Base-by-base conservation (phyloP, 2,797 vertebrate species). In the Pelobates cultripes region DNA sequence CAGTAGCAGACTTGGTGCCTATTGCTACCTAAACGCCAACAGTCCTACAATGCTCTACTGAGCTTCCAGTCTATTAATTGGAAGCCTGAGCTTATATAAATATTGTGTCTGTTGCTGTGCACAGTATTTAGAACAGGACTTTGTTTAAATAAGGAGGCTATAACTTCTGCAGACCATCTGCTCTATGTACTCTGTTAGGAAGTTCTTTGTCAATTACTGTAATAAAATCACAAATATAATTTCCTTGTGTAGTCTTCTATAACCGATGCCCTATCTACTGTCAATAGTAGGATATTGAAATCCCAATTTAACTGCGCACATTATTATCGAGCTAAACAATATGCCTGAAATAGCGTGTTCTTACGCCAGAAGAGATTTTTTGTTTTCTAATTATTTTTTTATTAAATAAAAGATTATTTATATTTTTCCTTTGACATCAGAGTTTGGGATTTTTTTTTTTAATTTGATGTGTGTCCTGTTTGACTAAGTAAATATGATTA, bases 231-330 rank as follows among this genome's bases (percentile, higher is more conserved):
- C 87, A 90, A 90, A 92, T 90, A 91, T 95, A 83, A 96, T 96
- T 97, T 97, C 96, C 96, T 96, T 90, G 89, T 89, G 86, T 91
- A 85, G 79, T 81, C 80, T 83, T 85, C 80, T 87, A 78, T 85
- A 12, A 85, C 84, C 88, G 82, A 87, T 85, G 85, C 88, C 92
- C 91, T 93, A 95, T 95, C 94, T 95, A 92, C 86, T 96, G 96
- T 98, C 96, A 98, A 97, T 95, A 96, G 88, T 78, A 90, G 91
- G 90, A 94, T 95, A 97, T 96, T 95, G 93, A 95, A 95, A 90
- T 86, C 82, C 90, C 79, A 67, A 28, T 28, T 28, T 84, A 51
- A 10, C 47, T 10, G 47, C 47, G 47, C 47, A 10, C 47, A 51
- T 51, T 3, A 10, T 51, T 51, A 51, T 51, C 47, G 5, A 5